Conservation (phyloP, 2,113 vertebrate genomes). For the Eulemur macaco region DNA sequence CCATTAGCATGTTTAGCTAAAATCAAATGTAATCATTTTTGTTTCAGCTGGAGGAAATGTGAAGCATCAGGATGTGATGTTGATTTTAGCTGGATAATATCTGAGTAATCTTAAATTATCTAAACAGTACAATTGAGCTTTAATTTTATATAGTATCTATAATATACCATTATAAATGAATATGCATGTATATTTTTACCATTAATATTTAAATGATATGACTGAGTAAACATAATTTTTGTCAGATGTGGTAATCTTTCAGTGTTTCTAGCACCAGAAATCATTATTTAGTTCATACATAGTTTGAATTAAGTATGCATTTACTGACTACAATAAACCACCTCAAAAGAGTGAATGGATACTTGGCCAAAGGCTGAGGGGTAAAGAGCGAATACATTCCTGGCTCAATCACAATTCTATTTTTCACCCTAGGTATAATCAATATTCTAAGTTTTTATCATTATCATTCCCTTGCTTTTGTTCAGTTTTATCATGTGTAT, state of each 20-base stretch:
- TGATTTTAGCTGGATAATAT: constrained; percentile 8
- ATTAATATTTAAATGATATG: neutral
- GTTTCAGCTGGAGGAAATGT: neutral
- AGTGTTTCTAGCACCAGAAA: neutral
- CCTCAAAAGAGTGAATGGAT: neutral
- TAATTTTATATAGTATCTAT: neutral
- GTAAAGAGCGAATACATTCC: neutral
- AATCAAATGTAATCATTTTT: constrained; percentile 15
- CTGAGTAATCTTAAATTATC: neutral
- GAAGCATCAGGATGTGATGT: neutral
- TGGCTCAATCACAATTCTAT: neutral
- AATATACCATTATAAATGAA: neutral
- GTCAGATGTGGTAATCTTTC: neutral
- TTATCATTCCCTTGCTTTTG: constrained; percentile 8
- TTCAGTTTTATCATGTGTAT: neutral
- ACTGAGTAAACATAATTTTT: constrained; percentile 38
- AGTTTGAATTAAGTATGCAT: neutral
- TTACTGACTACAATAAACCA: neutral
- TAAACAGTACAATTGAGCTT: neutral
- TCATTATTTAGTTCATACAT: constrained; percentile 18
- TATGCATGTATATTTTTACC: neutral
- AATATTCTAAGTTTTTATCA: neutral
- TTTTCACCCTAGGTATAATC: neutral
- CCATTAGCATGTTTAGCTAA: constrained; percentile 5
- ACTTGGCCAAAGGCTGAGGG: neutral